A percentile compares a stretch with the other conserved stretches of the same genome.
These are phyloP conservation scores for Aporophyla lueneburgensis DNA, from an alignment of 2,888 invertebrate genomes.

Conservation along the genomic window DNA sequence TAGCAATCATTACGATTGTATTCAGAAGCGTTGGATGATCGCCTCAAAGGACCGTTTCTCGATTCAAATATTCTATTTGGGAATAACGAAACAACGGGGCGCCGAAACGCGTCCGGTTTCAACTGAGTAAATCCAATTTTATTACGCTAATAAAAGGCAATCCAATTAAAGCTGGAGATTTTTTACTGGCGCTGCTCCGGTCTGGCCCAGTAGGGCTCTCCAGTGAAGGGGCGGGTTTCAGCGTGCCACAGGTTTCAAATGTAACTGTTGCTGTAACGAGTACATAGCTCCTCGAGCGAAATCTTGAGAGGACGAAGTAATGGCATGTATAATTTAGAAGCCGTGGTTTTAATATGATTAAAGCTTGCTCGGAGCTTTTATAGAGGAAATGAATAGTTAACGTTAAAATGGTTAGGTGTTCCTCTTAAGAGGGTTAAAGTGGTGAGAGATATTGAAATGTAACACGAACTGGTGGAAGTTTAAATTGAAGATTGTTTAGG, in stretches of 20 bases:
- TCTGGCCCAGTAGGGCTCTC: conserved; percentile 76
- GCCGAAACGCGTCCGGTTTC: conserved; percentile 77
- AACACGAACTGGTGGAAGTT: background rate
- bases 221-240: conserved; percentile 72
- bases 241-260: conserved; percentile 77
- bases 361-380: conserved; percentile 41
- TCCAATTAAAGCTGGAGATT: conserved; percentile 88
- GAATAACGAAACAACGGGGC: conserved; percentile 79
- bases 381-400: conserved; percentile 45
- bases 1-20: conserved; percentile 65
- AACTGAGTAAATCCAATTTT: conserved; percentile 87
- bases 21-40: conserved; percentile 65
- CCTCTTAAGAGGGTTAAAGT: conserved; percentile 33
- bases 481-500: background rate
- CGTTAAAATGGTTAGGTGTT: conserved; percentile 38
- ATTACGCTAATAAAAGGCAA: conserved; percentile 89
- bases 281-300: conserved; percentile 53
- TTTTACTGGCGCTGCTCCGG: conserved; percentile 81
- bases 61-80: conserved; percentile 76
- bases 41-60: conserved; percentile 66
- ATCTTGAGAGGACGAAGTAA: conserved; percentile 61
- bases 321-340: conserved; percentile 65
- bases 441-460: conserved; percentile 18
- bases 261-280: conserved; percentile 77
- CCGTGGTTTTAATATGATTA: conserved; percentile 64